phyloP scores from a whole-genome alignment of 35 echinoderm and acorn worm species.

The Apostichopus japonicus region DNA sequence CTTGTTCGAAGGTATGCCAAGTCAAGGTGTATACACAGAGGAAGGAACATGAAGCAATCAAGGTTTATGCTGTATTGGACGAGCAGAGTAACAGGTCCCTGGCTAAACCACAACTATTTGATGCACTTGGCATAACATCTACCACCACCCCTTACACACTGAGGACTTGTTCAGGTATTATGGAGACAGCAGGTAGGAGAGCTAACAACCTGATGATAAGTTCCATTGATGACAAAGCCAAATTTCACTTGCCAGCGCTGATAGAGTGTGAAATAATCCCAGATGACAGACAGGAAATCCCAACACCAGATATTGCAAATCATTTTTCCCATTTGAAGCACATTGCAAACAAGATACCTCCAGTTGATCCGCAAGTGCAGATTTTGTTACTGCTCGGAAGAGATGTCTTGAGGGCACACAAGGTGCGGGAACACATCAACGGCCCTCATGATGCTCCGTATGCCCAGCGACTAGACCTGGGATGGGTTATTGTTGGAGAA shows the following conservation, averaged over 20 bases:
- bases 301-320: constrained; percentile 38
- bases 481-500: too few relatives aligned
- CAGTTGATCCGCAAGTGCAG: background rate
- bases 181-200: background rate
- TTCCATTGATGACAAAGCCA: constrained; percentile 15
- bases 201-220: constrained; percentile 27
- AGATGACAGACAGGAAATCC: constrained; percentile 61
- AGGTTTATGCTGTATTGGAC: constrained; percentile 4
- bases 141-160: constrained; percentile 2
- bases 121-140: background rate
- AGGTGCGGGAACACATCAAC: too few relatives aligned
- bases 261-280: constrained; percentile 62
- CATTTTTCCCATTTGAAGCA: constrained; percentile 47
- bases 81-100: too few relatives aligned
- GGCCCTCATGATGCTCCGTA: too few relatives aligned
- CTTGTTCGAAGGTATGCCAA: background rate
- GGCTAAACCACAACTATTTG: constrained; percentile 33
- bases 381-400: too few relatives aligned
- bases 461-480: too few relatives aligned
- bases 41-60: constrained; percentile 2
- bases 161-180: constrained; percentile 44
- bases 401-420: constrained; percentile 37
- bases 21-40: background rate
- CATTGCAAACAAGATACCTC: constrained; percentile 55
- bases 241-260: constrained; percentile 24